Conservation (phyloP, 2,888 invertebrate genomes). For the Drosophila barbarae region DNA sequence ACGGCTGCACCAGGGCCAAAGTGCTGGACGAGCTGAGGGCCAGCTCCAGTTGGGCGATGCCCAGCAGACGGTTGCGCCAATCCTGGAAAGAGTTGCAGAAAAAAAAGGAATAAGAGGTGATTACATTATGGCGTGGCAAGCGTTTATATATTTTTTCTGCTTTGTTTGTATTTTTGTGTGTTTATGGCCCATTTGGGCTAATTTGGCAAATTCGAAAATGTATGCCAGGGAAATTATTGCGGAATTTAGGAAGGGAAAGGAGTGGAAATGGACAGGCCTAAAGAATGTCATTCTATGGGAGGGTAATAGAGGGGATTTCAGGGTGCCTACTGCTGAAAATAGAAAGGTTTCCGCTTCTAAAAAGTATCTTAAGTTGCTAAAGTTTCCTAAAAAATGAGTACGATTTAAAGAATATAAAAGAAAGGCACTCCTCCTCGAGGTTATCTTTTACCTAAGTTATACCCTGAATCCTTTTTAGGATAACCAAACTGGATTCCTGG, state of each 20-base stretch:
- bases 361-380: not conserved
- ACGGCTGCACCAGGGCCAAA: slow-evolving; percentile 82
- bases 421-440: not conserved
- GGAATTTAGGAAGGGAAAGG: slow-evolving; percentile 1
- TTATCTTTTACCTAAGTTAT: not conserved
- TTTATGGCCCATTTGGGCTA: slow-evolving; percentile 32
- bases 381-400: too few species aligned
- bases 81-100: slow-evolving; percentile 63
- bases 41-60: slow-evolving; percentile 74
- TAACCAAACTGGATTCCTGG: accelerated
- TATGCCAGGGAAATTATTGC: slow-evolving; percentile 16
- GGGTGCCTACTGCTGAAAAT: too few species aligned
- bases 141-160: slow-evolving; percentile 27
- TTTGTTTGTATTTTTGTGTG: not conserved
- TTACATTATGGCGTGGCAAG: slow-evolving; percentile 22
- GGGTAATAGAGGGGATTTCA: too few species aligned
- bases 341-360: not conserved
- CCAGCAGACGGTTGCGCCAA: slow-evolving; percentile 78
- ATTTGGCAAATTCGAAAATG: slow-evolving; percentile 17
- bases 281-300: not conserved
- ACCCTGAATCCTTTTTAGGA: not conserved
- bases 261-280: not conserved
- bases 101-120: not conserved
- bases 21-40: slow-evolving; percentile 81
- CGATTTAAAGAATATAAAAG: not conserved